Percentiles rank a stretch among this genome's conserved stretches.
Conservation (phyloP, 1,140 invertebrate species). For the Geopemphigus sp. region DNA sequence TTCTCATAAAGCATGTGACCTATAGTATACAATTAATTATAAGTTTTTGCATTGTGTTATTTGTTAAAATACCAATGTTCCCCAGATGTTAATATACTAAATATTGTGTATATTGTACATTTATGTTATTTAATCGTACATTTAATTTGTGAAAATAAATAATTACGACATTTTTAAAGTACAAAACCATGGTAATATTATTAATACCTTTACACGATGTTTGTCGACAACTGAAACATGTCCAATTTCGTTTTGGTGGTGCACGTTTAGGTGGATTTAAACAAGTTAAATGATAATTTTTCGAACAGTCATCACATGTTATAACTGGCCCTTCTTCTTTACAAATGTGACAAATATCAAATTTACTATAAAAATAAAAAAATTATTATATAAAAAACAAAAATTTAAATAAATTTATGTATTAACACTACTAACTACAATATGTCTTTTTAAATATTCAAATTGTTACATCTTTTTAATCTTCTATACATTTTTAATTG, state of each 20-base stretch:
- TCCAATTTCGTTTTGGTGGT: slow-evolving; percentile 63
- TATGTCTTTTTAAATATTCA: too few species aligned
- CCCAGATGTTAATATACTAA: background rate
- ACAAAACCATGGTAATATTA: background rate
- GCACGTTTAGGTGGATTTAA: slow-evolving; percentile 62
- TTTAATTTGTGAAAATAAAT: too few species aligned
- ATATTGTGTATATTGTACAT: too few species aligned
- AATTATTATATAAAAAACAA: background rate
- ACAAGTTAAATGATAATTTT: slow-evolving; percentile 63
- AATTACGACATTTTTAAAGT: too few species aligned
- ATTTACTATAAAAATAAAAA: slow-evolving; percentile 28
- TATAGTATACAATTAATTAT: background rate
- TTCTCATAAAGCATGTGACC: background rate
- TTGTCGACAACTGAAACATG: slow-evolving; percentile 60
- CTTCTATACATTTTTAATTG: too few species aligned
- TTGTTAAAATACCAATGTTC: background rate
- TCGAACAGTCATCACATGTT: slow-evolving; percentile 62
- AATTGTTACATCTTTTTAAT: too few species aligned
- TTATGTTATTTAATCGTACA: background rate
- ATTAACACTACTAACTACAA: too few species aligned
- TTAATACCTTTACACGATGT: slow-evolving; percentile 50
- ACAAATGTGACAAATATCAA: slow-evolving; percentile 58
- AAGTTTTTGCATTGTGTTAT: background rate
- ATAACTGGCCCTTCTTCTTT: slow-evolving; percentile 60
- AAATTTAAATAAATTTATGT: too few species aligned